Evolutionary conservation across 1,140 invertebrate genomes (phyloP), one percentile per base, ranked within the genome.

Genomic region (Oryctes rhinoceros): DNA sequence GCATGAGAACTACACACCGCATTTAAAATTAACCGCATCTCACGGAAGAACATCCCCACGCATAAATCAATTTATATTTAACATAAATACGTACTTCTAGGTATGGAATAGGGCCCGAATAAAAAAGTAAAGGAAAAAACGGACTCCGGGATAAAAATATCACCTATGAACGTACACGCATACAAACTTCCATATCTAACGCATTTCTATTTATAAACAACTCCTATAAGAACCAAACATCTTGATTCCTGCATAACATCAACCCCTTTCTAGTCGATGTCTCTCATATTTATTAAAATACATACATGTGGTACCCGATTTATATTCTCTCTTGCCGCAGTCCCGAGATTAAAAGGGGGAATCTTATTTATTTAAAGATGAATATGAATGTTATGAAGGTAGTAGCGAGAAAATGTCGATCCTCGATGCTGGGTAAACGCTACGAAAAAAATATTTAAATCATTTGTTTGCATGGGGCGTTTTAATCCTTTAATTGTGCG

Each of bases 351-450:
- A 59, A 59, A n/a, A 59, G 53, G 53, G 53, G 53, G 53, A 59
- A 59, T 59, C 53, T 59, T 59, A 59, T 59, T 59, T 59, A 59
- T 59, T 59, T 59, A 59, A 59, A 59, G 53, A 59, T 59, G 53
- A 18, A 59, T 59, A 59, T 59, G 18, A 44, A 44, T 10, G 39
- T 44, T 10, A 10, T 10, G 24, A 30, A 30, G 5, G 39, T 10
- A 44, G 39, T 44, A 44, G 5, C 39, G 39, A 44, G 39, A 44
- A 44, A 44, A 5, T 44, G 1, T 44, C 39, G 1, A 44, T 44
- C 39, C 5, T 4, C 3, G 39, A 1, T 44, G 39, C 9, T 44
- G 9, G 24, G 24, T 30, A 44, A 7, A 44, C 0, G 39, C 39
- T 5, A 44, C 0, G 39, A 44, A 44, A n/a, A 44, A 44, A 44